Percentiles rank a stretch among this genome's conserved stretches.
These are phyloP conservation scores for Acipenser oxyrinchus DNA, from an alignment of 2,797 vertebrate genomes.

Conservation along the genomic window DNA sequence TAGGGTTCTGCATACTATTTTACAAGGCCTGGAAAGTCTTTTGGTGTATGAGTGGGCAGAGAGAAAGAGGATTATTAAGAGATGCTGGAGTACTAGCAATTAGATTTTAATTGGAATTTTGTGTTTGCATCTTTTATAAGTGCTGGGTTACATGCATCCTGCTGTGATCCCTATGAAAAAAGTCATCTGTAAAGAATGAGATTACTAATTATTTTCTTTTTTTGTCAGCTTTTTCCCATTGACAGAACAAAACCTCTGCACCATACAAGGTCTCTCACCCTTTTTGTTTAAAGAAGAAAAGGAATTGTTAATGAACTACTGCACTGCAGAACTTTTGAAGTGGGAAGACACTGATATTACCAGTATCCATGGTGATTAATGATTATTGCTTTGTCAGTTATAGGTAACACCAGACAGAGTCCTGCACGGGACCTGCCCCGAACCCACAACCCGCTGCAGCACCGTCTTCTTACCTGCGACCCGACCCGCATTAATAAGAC, in stretches of 20 bases:
- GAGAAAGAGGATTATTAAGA: not conserved
- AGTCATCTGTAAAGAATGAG: not conserved
- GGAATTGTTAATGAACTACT: conserved; percentile 69
- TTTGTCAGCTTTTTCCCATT: conserved; percentile 75
- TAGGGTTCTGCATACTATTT: not conserved
- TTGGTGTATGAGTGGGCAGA: not conserved
- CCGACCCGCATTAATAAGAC: no score
- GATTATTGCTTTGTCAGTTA: no score
- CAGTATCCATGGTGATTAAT: conserved; percentile 52
- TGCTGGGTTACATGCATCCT: not conserved
- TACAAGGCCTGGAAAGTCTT: not conserved
- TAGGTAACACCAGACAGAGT: no score
- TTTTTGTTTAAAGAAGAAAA: conserved; percentile 67
- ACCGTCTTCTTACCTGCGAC: no score
- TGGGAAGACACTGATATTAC: conserved; percentile 63
- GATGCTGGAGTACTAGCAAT: conserved; percentile 6
- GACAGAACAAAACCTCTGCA: conserved; percentile 75
- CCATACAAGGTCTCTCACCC: conserved; percentile 77
- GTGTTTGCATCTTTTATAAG: no score
- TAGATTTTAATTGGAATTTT: conserved; percentile 5
- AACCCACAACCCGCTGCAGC: no score
- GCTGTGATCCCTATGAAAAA: not conserved
- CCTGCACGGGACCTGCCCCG: no score
- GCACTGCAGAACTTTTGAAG: conserved; percentile 74
- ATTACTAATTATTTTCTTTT: conserved; percentile 23